A percentile compares a stretch with the other conserved stretches of the same genome.
Evolutionary conservation across 2,888 invertebrate genomes (phyloP).

Genomic region (Clivina fossor): DNA sequence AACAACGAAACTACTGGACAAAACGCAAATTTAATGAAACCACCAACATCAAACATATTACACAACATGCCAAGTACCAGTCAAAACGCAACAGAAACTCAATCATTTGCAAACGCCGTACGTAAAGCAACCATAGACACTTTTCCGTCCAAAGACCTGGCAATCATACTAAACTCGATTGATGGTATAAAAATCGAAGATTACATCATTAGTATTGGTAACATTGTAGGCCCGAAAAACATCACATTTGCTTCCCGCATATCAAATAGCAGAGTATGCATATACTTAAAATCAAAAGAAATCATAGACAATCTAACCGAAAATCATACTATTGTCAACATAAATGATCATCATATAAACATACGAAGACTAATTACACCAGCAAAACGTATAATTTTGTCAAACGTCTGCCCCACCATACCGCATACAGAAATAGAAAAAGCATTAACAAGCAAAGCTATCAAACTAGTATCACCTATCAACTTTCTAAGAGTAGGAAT

Average conservation of each 20-base stretch:
- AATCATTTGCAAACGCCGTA: neutral
- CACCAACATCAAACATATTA: no score
- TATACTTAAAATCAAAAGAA: neutral
- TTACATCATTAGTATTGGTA: slow-evolving; percentile 7
- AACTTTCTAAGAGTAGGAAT: slow-evolving; percentile 40
- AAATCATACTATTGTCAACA: neutral
- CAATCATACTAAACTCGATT: neutral
- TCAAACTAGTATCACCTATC: slow-evolving; percentile 37
- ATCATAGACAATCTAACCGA: neutral
- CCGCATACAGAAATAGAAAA: slow-evolving; percentile 37
- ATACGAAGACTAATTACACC: slow-evolving; percentile 39
- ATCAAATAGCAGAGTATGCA: slow-evolving; percentile 14
- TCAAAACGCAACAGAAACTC: slow-evolving; percentile 1
- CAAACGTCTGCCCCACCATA: slow-evolving; percentile 42
- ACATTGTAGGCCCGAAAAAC: slow-evolving; percentile 19
- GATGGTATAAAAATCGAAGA: neutral
- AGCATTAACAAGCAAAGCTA: slow-evolving; percentile 32
- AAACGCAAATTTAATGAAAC: no score
- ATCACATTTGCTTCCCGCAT: slow-evolving; percentile 11
- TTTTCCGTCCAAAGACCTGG: neutral
- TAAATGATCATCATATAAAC: slow-evolving; percentile 4
- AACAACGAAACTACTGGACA: no score
- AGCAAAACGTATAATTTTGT: slow-evolving; percentile 40
- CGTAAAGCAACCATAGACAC: neutral
- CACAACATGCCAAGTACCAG: no score